Evolutionary conservation across 37 sponge, comb jelly and placozoan genomes (phyloP).

Genomic region (Oopsacas minuta): DNA sequence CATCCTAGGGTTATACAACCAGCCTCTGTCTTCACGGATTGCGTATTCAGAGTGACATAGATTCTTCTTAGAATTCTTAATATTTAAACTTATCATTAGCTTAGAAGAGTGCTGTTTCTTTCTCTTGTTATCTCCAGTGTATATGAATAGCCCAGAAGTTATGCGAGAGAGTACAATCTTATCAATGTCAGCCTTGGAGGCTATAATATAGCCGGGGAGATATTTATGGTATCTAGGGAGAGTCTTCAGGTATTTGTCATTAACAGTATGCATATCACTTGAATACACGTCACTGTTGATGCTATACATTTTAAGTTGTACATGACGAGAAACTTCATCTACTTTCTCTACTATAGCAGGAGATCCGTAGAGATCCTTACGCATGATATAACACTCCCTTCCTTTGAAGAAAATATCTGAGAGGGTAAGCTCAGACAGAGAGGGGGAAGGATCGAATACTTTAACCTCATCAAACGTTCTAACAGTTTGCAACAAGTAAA

Average conservation of each 20-base stretch:
- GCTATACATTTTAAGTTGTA: background rate
- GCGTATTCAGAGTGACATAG: background rate
- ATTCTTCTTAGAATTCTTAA: conserved; percentile 65
- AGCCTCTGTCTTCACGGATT: conserved; percentile 26
- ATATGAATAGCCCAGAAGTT: conserved; percentile 22
- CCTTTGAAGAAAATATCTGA: conserved; percentile 14
- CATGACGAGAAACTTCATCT: background rate
- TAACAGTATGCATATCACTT: background rate
- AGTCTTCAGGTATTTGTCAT: background rate
- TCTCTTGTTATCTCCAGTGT: background rate
- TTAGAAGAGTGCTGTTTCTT: background rate
- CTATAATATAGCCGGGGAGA: conserved; percentile 15
- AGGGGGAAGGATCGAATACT: conserved; percentile 3
- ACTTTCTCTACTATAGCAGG: conserved; percentile 9
- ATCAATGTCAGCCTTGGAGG: background rate
- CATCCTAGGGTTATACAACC: conserved; percentile 52
- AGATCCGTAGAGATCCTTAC: background rate
- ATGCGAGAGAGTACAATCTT: conserved; percentile 37
- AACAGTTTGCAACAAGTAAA: background rate
- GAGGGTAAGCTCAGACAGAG: background rate
- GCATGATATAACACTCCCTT: conserved; percentile 2
- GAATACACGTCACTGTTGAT: background rate
- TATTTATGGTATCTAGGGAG: background rate
- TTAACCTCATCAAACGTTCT: background rate
- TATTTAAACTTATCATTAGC: conserved; percentile 59